Percentiles rank a stretch among this genome's conserved stretches.
These are phyloP conservation scores for Unio delphinus DNA, from an alignment of 2,888 invertebrate genomes.

Conservation along the genomic window DNA sequence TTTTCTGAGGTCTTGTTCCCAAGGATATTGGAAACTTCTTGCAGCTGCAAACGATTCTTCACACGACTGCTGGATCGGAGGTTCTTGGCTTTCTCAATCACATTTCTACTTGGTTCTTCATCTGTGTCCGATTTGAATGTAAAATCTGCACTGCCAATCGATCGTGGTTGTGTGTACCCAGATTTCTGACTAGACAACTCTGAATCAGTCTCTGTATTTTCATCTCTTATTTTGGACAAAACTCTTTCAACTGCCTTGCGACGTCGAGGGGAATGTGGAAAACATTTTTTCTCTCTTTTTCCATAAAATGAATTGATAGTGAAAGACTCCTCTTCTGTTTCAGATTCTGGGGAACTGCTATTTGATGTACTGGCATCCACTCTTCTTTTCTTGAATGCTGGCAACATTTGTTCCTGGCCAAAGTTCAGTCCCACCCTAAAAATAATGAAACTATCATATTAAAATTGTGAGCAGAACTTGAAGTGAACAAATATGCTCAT, in stretches of 20 bases:
- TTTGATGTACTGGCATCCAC: constrained; percentile 6
- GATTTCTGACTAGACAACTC: constrained; percentile 9
- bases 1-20: too few species aligned
- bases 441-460: constrained; percentile 1
- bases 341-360: constrained; percentile 6
- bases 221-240: constrained; percentile 26
- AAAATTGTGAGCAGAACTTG: background rate
- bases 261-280: constrained; percentile 42
- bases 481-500: too few species aligned
- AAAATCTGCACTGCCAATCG: too few species aligned
- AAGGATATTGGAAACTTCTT: too few species aligned
- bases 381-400: constrained; percentile 14
- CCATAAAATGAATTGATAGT: constrained; percentile 54
- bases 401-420: constrained; percentile 25
- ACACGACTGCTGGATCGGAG: too few species aligned
- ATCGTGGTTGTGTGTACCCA: background rate
- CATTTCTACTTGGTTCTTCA: too few species aligned
- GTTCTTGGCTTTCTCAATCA: too few species aligned
- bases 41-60: too few species aligned
- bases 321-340: constrained; percentile 31
- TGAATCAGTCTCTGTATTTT: constrained; percentile 25
- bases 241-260: constrained; percentile 31
- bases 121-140: too few species aligned
- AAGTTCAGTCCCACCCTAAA: constrained; percentile 30
- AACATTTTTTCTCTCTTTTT: constrained; percentile 34